Conservation (phyloP, 2,113 vertebrate species). For the Anguilla japonica region DNA sequence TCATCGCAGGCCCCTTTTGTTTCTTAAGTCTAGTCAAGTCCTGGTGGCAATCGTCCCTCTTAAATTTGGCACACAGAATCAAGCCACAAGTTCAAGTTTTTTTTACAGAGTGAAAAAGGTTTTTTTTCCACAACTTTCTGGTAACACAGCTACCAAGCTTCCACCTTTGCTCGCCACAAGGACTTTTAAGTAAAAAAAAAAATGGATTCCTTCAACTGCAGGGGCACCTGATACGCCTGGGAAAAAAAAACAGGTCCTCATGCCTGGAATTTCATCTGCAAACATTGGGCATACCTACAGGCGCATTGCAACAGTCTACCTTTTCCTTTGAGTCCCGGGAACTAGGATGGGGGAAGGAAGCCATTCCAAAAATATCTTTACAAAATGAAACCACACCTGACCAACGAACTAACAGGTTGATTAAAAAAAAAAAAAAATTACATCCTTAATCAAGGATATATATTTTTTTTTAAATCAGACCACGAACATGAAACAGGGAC, state of each 20-base stretch:
- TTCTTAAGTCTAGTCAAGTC: neutral
- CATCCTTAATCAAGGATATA: neutral
- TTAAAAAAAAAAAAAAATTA: neutral
- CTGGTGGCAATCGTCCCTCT: neutral
- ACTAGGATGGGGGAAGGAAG: neutral
- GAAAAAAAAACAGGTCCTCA: constrained; percentile 49
- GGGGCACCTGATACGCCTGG: constrained; percentile 52
- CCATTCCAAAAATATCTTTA: neutral
- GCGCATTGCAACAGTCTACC: neutral
- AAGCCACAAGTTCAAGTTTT: neutral
- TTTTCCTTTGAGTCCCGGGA: neutral
- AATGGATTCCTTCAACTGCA: constrained; percentile 31
- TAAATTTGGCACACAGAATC: neutral
- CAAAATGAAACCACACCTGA: neutral
- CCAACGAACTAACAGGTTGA: neutral
- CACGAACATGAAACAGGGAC: neutral
- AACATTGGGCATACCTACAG: constrained; percentile 30
- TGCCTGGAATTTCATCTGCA: constrained; percentile 50
- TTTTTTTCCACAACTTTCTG: constrained; percentile 29
- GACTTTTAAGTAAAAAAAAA: constrained; percentile 24
- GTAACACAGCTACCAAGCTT: constrained; percentile 37
- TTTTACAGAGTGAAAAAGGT: neutral
- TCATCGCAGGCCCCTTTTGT: neutral
- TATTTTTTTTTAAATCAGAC: no score
- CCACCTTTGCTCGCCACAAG: constrained; percentile 25